A percentile compares a stretch with the other conserved stretches of the same genome.
These are phyloP conservation scores for Asarcornis scutulata DNA, from an alignment of 2,113 vertebrate genomes.

Conservation along the genomic window DNA sequence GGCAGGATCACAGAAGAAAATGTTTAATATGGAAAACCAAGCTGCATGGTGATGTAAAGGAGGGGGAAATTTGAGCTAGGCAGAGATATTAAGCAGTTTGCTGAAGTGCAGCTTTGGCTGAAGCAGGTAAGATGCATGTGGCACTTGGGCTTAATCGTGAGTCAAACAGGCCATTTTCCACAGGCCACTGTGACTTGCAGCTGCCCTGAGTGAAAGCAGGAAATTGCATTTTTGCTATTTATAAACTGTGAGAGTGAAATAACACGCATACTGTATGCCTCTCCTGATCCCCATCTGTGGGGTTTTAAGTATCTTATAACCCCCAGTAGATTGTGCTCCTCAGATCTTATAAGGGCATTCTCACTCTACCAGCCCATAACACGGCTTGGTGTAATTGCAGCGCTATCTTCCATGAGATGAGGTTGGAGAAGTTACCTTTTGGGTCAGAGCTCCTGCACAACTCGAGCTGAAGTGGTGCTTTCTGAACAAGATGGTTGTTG, in stretches of 20 bases:
- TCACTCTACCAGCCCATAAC: not conserved
- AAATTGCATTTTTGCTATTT: conserved; percentile 14
- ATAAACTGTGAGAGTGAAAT: conserved; percentile 11
- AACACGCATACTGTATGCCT: not conserved
- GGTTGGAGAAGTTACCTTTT: not conserved
- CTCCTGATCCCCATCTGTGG: not conserved
- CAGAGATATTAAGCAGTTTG: not conserved
- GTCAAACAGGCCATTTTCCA: not conserved
- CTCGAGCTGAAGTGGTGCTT: not conserved
- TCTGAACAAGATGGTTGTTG: not conserved
- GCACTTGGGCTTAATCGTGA: not conserved
- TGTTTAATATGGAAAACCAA: not conserved
- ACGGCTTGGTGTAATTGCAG: not conserved
- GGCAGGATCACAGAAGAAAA: not conserved
- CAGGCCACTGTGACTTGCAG: not conserved
- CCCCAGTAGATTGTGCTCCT: not conserved
- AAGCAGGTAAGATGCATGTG: not conserved
- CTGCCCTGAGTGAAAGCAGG: conserved; percentile 35
- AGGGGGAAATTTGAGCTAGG: not conserved
- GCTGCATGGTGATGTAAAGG: not conserved
- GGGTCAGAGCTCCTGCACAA: not conserved
- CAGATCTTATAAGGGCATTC: not conserved
- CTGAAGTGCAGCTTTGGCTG: not conserved
- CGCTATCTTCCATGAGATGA: accelerated
- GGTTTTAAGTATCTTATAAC: not conserved